Percentiles rank a stretch among this genome's conserved stretches.
phyloP scores from a whole-genome alignment of 2,113 vertebrate genomes.

The Lepisosteus osseus region DNA sequence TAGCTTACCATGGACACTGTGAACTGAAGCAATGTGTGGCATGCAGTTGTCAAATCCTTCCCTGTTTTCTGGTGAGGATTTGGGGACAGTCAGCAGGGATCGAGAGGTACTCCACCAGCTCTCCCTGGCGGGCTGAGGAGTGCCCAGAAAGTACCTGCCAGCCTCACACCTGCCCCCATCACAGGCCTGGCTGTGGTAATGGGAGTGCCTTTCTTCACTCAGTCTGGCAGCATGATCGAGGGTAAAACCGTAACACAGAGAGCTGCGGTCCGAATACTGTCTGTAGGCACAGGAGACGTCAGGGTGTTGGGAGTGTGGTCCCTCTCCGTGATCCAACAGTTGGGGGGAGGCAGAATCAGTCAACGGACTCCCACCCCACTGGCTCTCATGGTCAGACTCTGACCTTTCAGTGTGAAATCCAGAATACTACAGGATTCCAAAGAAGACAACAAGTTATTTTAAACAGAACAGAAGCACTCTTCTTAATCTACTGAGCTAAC shows the following conservation, averaged over 20 bases:
- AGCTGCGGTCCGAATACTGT: slow-evolving; percentile 72
- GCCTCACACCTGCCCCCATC: slow-evolving; percentile 86
- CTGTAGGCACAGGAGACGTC: slow-evolving; percentile 83
- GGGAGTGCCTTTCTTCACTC: slow-evolving; percentile 72
- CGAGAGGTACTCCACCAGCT: slow-evolving; percentile 81
- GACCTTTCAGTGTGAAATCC: slow-evolving; percentile 88
- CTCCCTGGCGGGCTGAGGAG: slow-evolving; percentile 75
- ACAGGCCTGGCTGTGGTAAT: slow-evolving; percentile 71
- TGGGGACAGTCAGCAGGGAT: slow-evolving; percentile 73
- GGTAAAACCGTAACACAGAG: slow-evolving; percentile 78
- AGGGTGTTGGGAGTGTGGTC: slow-evolving; percentile 64
- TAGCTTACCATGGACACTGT: slow-evolving; percentile 80
- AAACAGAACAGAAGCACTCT: background rate
- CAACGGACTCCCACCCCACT: slow-evolving; percentile 89
- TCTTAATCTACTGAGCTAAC: background rate
- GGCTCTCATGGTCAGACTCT: slow-evolving; percentile 90
- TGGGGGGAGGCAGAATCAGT: slow-evolving; percentile 85
- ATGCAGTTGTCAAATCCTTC: slow-evolving; percentile 75
- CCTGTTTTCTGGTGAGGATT: slow-evolving; percentile 77
- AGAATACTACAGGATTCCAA: slow-evolving; percentile 68
- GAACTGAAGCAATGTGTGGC: slow-evolving; percentile 80
- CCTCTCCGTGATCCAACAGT: slow-evolving; percentile 77
- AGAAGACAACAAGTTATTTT: slow-evolving; percentile 35
- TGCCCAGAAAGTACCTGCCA: slow-evolving; percentile 87
- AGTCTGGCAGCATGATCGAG: slow-evolving; percentile 72